Conservation (phyloP, 2,113 vertebrate species). For the Seriola rivoliana region DNA sequence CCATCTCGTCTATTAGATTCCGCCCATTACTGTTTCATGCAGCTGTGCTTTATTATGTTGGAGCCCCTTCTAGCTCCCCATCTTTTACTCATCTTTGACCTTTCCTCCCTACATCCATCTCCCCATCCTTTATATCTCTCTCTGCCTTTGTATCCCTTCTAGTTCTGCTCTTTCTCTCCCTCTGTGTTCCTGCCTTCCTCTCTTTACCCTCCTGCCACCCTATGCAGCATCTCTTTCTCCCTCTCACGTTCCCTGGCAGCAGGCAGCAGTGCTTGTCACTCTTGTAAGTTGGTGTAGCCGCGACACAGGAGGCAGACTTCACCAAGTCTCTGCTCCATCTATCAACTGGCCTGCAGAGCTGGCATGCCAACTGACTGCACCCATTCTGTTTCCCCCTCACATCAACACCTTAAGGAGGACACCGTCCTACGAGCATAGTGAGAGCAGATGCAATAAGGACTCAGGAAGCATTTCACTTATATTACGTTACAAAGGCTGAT, state of each 20-base stretch:
- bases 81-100: constrained; percentile 58
- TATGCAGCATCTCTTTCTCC: constrained; percentile 37
- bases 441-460: not conserved
- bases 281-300: constrained; percentile 42
- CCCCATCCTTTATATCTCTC: constrained; percentile 27
- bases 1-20: constrained; percentile 51
- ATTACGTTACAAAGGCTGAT: not conserved
- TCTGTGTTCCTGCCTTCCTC: constrained; percentile 20
- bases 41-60: constrained; percentile 52
- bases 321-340: constrained; percentile 51
- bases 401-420: constrained; percentile 38
- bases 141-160: constrained; percentile 10
- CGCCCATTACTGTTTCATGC: constrained; percentile 45
- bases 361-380: constrained; percentile 53
- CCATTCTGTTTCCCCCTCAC: constrained; percentile 51
- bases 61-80: constrained; percentile 5
- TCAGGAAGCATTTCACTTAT: constrained; percentile 1
- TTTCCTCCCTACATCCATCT: constrained; percentile 60
- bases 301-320: constrained; percentile 60
- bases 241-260: constrained; percentile 59
- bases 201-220: constrained; percentile 46
- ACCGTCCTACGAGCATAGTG: not conserved
- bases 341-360: constrained; percentile 64
- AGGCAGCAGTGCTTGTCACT: constrained; percentile 62
- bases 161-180: constrained; percentile 22